A percentile compares a stretch with the other conserved stretches of the same genome.
phyloP scores from a whole-genome alignment of 2,113 vertebrate genomes.

The Heliornis fulica region DNA sequence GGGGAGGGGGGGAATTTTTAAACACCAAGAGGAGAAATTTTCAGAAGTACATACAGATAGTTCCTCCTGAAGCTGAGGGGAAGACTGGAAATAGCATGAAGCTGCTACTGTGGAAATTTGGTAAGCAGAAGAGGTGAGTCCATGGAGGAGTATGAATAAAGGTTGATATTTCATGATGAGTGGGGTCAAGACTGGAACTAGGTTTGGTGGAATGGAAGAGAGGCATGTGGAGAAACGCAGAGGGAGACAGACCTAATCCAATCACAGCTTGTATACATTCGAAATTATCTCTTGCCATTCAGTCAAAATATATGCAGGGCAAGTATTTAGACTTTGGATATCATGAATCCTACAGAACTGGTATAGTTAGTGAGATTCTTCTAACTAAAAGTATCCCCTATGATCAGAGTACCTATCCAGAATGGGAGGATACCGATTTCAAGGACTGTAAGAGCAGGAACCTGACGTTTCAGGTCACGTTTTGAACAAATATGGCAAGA shows the following conservation, averaged over 20 bases:
- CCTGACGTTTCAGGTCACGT: neutral
- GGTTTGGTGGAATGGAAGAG: neutral
- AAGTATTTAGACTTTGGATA: neutral
- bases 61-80: neutral
- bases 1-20: neutral
- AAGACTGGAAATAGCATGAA: neutral
- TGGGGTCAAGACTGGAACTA: rapidly evolving
- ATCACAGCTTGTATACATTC: neutral
- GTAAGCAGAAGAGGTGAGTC: neutral
- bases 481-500: neutral
- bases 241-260: neutral
- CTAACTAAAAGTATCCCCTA: neutral
- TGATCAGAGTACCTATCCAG: neutral
- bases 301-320: neutral
- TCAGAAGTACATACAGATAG: neutral
- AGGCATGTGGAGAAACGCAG: neutral
- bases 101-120: neutral
- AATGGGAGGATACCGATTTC: neutral
- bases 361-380: neutral
- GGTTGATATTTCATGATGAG: neutral
- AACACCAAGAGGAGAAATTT: neutral
- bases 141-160: neutral
- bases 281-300: neutral
- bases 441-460: neutral
- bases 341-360: neutral